phyloP scores from a whole-genome alignment of 2,797 vertebrate species.

The Enteromius viviparus region DNA sequence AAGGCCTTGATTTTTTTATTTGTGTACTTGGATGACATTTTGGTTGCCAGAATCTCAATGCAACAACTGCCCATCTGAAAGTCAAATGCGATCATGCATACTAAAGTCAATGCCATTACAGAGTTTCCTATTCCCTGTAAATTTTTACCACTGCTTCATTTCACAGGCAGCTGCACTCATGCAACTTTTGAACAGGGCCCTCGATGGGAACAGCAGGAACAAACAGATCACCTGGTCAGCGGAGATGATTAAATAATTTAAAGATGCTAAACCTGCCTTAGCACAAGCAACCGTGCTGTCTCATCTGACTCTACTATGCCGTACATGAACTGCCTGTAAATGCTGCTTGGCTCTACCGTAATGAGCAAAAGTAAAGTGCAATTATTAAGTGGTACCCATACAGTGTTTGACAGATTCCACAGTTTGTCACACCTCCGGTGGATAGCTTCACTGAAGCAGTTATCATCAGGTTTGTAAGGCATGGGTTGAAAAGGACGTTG shows the following conservation, averaged over 20 bases:
- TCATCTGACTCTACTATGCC: background rate
- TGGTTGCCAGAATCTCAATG: background rate
- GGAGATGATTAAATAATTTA: background rate
- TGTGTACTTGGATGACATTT: background rate
- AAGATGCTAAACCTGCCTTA: background rate
- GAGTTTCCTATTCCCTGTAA: background rate
- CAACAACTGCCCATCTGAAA: background rate
- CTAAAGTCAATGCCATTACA: background rate
- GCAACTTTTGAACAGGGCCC: background rate
- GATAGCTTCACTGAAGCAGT: too few species aligned
- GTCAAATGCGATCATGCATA: too few species aligned
- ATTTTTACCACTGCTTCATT: slow-evolving; percentile 10
- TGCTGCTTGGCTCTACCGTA: background rate
- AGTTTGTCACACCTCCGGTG: too few species aligned
- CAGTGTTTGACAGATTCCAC: background rate
- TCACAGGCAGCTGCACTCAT: background rate
- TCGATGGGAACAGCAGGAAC: background rate
- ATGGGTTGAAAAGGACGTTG: background rate
- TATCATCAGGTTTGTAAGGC: too few species aligned
- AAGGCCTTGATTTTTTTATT: background rate
- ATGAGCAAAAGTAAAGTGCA: slow-evolving; percentile 2
- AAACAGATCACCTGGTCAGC: slow-evolving; percentile 9
- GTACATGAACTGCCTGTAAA: slow-evolving; percentile 24
- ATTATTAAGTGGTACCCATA: background rate
- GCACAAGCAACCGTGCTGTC: slow-evolving; percentile 13